Evolutionary conservation across 2,888 invertebrate species (phyloP).

Genomic region (Eustalomyia histrio): DNA sequence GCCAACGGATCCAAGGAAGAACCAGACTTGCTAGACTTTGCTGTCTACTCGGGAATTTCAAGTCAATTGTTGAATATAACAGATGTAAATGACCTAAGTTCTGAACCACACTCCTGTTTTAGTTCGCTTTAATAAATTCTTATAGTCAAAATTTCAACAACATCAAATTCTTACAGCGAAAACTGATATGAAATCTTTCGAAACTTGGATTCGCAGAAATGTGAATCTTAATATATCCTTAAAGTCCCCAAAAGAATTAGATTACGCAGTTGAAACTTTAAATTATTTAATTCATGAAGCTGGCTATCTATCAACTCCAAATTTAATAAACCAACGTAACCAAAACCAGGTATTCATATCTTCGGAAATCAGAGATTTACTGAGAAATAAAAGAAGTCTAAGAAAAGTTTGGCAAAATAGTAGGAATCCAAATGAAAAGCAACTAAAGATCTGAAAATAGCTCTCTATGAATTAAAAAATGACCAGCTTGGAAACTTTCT

Average conservation of each 20-base stretch:
- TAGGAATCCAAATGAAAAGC: too few species aligned
- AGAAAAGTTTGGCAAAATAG: slow-evolving; percentile 38
- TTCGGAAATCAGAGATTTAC: too few species aligned
- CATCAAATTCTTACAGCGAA: background rate
- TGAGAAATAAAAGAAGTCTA: slow-evolving; percentile 42
- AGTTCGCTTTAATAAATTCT: background rate
- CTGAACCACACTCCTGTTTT: too few species aligned
- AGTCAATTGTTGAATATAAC: slow-evolving; percentile 13
- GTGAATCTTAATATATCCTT: background rate
- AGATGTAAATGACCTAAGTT: background rate
- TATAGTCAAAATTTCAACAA: background rate
- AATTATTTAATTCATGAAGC: too few species aligned
- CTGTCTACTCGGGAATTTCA: slow-evolving; percentile 14
- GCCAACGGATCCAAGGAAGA: too few species aligned
- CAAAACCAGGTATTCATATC: background rate
- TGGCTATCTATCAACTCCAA: too few species aligned
- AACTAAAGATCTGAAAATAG: too few species aligned
- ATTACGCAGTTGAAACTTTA: background rate
- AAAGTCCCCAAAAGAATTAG: slow-evolving; percentile 28
- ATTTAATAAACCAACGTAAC: too few species aligned
- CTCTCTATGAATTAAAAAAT: too few species aligned
- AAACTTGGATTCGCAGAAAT: slow-evolving; percentile 21
- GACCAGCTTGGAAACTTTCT: too few species aligned
- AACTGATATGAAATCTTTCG: slow-evolving; percentile 13
- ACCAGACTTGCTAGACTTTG: slow-evolving; percentile 29